These are phyloP conservation scores for Emydocephalus ijimae DNA, from an alignment of 2,113 vertebrate genomes.

Conservation along the genomic window DNA sequence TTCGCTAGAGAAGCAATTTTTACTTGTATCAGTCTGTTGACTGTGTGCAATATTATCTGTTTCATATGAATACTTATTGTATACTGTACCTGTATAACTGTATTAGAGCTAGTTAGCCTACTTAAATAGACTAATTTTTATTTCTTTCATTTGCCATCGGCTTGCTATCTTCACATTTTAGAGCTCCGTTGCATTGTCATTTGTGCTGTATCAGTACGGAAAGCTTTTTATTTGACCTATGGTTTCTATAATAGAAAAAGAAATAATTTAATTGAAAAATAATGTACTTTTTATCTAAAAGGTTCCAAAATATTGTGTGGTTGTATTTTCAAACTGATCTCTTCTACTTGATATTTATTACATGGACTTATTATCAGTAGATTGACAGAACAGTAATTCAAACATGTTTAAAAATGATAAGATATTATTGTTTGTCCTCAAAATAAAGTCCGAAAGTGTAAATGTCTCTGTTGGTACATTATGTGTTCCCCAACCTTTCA, in stretches of 20 bases:
- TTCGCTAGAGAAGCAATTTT: background rate
- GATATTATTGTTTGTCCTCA: background rate
- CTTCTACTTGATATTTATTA: background rate
- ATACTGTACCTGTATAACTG: background rate
- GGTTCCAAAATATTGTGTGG: background rate
- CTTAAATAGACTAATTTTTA: background rate
- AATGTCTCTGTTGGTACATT: background rate
- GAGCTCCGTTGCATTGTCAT: background rate
- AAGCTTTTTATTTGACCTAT: background rate
- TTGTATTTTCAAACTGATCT: background rate
- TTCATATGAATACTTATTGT: background rate
- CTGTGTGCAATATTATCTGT: background rate
- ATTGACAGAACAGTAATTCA: background rate
- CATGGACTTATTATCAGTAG: background rate
- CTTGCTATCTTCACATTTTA: background rate
- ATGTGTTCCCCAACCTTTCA: background rate
- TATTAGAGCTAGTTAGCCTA: background rate
- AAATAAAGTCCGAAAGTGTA: background rate
- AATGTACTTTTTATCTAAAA: background rate
- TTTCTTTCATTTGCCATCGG: background rate
- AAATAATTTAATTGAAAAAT: background rate
- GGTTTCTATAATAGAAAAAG: background rate
- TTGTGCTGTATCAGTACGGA: background rate
- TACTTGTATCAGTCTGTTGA: background rate
- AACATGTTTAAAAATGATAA: background rate